Evolutionary conservation across 1,140 invertebrate species (phyloP), one percentile per base, ranked within the genome.

Genomic region (Globodera ellingtonae): DNA sequence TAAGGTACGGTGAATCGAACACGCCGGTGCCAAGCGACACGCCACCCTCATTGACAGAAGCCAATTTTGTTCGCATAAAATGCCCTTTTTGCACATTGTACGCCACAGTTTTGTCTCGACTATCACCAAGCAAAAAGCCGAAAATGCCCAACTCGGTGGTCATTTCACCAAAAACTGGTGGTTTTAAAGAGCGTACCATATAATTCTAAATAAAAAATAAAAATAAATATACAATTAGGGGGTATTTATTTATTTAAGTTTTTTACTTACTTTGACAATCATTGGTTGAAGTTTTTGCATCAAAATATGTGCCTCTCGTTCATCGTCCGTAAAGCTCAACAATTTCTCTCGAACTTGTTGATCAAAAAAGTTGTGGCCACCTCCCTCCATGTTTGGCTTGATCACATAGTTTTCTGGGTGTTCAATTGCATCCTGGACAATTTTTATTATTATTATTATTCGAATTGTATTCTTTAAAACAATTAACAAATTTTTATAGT

Each of bases 21-120:
- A 94, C 94, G 18, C 95, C 95, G 71, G 93, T 91, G 6, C 97
- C 97, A 48, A 94, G 94, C 13, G 94, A 94, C 24, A 99, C 94
- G 3, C 97, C 97, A 72, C 95, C 95, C 91, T 98, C 96, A 89
- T 97, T 93, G 9, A 93, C 93, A 18, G 93, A 93, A 4, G 92
- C 91, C 0, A 92, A 87, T 91, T 98, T 98, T 0, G 95, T 95
- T 21, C 96, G 91, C 21, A 98, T 90, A 92, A 98, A 94, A 90
- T 97, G 95, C 2, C 96, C 97, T 47, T 93, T 93, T 91, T 94
- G 93, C 81, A 92, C 90, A 89, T 97, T 98, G 6, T 83, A 72
- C 15, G 62, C 47, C n/a, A 72, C 48, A 21, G 72, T 65, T 10
- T 72, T 46, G 44, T 66, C 73, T 21, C 78, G 72, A 13, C 79